phyloP scores from a whole-genome alignment of 2,113 vertebrate species.

The Mungos mungo region DNA sequence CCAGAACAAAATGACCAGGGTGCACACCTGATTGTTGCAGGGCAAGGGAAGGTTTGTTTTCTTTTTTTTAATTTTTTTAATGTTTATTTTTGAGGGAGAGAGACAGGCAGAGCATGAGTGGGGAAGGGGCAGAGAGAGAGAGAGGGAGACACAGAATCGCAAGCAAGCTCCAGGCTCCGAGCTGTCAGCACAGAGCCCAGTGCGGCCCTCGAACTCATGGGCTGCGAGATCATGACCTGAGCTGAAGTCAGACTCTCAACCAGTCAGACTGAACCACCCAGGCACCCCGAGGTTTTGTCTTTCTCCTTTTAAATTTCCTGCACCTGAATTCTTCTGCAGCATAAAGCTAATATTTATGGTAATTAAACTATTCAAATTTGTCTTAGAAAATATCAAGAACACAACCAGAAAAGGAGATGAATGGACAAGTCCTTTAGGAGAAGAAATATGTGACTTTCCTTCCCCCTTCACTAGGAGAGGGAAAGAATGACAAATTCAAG shows the following conservation, averaged over 20 bases:
- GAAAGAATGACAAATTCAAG: neutral
- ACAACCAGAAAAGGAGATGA: neutral
- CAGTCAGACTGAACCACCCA: too few relatives aligned
- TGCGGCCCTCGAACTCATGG: too few relatives aligned
- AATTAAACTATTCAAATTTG: neutral
- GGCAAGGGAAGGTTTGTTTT: too few relatives aligned
- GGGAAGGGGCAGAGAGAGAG: too few relatives aligned
- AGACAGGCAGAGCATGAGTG: too few relatives aligned
- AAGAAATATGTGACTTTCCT: neutral
- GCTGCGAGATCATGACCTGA: too few relatives aligned
- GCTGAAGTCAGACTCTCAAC: too few relatives aligned
- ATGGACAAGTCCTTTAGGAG: neutral
- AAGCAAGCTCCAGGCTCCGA: too few relatives aligned
- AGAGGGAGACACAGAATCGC: too few relatives aligned
- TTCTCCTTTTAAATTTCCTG: neutral
- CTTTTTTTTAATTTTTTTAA: too few relatives aligned
- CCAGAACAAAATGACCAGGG: neutral
- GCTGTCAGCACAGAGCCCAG: too few relatives aligned
- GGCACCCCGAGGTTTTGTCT: neutral
- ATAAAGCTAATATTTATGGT: conserved; percentile 1
- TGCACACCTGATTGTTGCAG: rapidly evolving
- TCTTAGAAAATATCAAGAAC: neutral
- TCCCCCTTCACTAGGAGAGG: neutral
- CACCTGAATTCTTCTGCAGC: neutral
- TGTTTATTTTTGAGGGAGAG: too few relatives aligned